These are phyloP conservation scores for Eulacestoma nigropectus DNA, from an alignment of 2,113 vertebrate species.

Conservation along the genomic window DNA sequence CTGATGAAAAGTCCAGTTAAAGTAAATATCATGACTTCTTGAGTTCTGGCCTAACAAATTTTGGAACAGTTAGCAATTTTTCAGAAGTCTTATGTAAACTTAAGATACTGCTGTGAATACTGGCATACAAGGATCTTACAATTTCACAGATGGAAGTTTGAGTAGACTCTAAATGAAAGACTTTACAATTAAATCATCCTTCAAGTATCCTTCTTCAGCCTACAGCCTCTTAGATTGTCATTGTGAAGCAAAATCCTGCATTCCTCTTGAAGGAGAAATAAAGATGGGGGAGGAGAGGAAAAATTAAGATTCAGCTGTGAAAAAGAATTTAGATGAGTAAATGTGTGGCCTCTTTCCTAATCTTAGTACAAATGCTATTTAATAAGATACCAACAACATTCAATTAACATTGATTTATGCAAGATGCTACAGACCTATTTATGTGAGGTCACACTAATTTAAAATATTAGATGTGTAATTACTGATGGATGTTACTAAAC, in stretches of 20 bases:
- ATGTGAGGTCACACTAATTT: conserved; percentile 1
- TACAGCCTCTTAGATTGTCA: not conserved
- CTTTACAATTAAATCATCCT: conserved; percentile 16
- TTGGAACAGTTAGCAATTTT: not conserved
- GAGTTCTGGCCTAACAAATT: not conserved
- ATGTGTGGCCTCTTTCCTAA: not conserved
- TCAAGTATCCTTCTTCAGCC: not conserved
- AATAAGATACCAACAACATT: conserved; percentile 1
- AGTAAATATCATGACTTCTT: not conserved
- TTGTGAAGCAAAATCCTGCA: not conserved
- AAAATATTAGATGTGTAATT: conserved; percentile 13
- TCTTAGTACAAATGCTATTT: not conserved
- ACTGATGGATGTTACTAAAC: not conserved
- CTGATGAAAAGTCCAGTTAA: not conserved
- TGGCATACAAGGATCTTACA: not conserved
- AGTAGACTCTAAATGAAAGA: not conserved
- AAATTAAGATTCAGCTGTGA: not conserved
- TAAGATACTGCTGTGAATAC: not conserved
- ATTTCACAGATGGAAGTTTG: conserved; percentile 10
- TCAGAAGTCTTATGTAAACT: not conserved
- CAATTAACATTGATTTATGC: conserved; percentile 32
- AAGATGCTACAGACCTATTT: conserved; percentile 4
- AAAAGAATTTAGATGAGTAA: conserved; percentile 3
- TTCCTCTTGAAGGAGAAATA: not conserved
- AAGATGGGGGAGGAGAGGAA: not conserved